These are phyloP conservation scores for Catocala nupta DNA, from an alignment of 2,888 invertebrate species.

Conservation along the genomic window DNA sequence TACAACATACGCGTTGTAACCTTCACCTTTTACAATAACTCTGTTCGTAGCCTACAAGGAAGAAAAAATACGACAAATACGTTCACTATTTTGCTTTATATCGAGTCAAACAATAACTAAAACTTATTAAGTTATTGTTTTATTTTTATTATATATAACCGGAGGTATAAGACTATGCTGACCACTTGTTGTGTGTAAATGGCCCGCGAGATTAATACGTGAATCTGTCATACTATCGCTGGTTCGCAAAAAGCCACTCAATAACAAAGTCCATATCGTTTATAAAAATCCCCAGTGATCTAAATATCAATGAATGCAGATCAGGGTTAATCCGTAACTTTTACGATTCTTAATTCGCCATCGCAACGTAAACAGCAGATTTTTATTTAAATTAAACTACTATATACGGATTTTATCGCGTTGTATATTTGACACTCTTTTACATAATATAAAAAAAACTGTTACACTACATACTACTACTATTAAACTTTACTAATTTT, in stretches of 20 bases:
- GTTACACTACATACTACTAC: too few species aligned
- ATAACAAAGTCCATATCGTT: neutral
- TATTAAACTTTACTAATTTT: too few species aligned
- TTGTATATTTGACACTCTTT: too few species aligned
- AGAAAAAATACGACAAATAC: conserved; percentile 46
- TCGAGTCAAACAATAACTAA: conserved; percentile 38
- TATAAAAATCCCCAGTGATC: too few species aligned
- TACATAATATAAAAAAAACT: too few species aligned
- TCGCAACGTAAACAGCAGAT: too few species aligned
- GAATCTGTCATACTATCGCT: neutral
- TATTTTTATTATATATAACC: conserved; percentile 41
- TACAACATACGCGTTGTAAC: conserved; percentile 34
- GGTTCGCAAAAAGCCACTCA: neutral
- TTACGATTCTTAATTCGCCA: too few species aligned
- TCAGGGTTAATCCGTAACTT: too few species aligned
- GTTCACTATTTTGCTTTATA: conserved; percentile 48
- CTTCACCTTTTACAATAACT: conserved; percentile 52
- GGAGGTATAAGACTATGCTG: conserved; percentile 22
- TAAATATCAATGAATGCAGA: too few species aligned
- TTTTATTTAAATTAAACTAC: too few species aligned
- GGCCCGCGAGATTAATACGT: conserved; percentile 2
- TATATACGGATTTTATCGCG: too few species aligned
- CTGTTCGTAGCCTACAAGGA: conserved; percentile 48
- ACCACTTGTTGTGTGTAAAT: conserved; percentile 19
- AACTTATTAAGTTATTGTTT: conserved; percentile 24